A percentile compares a stretch with the other conserved stretches of the same genome.
These are phyloP conservation scores for Cynopterus brachyotis DNA, from an alignment of 2,113 vertebrate species.

Conservation along the genomic window DNA sequence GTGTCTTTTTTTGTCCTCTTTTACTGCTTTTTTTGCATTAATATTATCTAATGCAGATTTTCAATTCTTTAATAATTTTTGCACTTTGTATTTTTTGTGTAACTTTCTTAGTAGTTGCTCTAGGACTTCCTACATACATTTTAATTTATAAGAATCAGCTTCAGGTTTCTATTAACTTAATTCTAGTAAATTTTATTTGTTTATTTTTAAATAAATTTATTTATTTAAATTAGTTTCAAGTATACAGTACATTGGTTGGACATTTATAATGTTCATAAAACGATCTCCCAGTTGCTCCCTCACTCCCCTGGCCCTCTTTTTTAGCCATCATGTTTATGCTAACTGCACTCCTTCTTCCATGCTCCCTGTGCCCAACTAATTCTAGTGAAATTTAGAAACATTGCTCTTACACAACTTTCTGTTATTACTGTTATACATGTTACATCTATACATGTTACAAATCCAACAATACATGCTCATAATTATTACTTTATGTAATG, in stretches of 20 bases:
- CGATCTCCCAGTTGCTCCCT: too few relatives aligned
- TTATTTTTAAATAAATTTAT: too few relatives aligned
- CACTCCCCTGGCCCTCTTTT: too few relatives aligned
- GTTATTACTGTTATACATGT: background rate
- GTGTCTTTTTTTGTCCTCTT: background rate
- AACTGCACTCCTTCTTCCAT: too few relatives aligned
- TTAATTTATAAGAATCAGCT: background rate
- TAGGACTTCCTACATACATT: background rate
- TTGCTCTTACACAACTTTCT: background rate
- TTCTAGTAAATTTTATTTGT: background rate
- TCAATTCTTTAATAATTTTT: background rate
- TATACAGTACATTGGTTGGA: too few relatives aligned
- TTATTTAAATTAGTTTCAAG: too few relatives aligned
- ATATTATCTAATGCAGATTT: background rate
- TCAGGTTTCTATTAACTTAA: background rate
- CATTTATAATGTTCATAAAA: too few relatives aligned
- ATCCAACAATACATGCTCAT: background rate
- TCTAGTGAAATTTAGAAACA: background rate
- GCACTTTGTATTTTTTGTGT: background rate
- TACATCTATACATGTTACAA: background rate
- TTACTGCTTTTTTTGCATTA: background rate
- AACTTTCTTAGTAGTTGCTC: background rate
- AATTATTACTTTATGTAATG: background rate
- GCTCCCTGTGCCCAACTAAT: background rate
- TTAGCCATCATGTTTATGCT: too few relatives aligned